Evolutionary conservation across 2,797 vertebrate species (phyloP), one percentile per base, ranked within the genome.

Genomic region (Heliangelus exortis): DNA sequence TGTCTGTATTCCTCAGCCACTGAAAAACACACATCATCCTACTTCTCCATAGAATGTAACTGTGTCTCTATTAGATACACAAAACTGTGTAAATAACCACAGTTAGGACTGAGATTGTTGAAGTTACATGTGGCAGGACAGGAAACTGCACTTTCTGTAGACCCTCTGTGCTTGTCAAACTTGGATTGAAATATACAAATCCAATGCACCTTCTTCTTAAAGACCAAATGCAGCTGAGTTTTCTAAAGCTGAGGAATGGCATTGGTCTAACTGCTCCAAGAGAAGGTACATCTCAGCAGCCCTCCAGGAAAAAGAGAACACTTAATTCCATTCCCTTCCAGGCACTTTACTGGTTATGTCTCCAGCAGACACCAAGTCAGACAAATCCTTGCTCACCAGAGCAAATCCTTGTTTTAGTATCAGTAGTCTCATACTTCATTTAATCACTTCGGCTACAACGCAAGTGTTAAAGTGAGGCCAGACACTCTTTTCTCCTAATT

Each of bases 21-120:
- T 51, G 69, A 43, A 74, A 55, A 67, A 36, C 20, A 54, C 74
- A 50, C 15, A 54, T 15, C 23, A 29, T 9, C 13, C 47, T 54
- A 1, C 13, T 58, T 34, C 48, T 78, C 22, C 62, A 36, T 1
- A 36, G 71, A 62, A 57, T 2, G 10, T 16, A 69, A 14, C 57
- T 36, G 34, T 54, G 15, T n/a, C 31, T 61, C 33, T 36, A 15
- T 3, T 3, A 51, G 7, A 31, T 14, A 39, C 28, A 51, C 11
- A 15, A 0, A 23, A 19, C 26, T 18, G 41, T 29, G 7, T 15
- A 57, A 10, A 47, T 54, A 43, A 20, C 13, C 41, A 39, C 0
- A 0, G 31, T 36, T 17, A 53, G 16, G 15, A 19, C 45, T 15
- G 34, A 20, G 45, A 31, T 4, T n/a, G 55, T 8, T 33, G 34